Conservation (phyloP, 2,113 vertebrate genomes). For the Hippocampus abdominalis region DNA sequence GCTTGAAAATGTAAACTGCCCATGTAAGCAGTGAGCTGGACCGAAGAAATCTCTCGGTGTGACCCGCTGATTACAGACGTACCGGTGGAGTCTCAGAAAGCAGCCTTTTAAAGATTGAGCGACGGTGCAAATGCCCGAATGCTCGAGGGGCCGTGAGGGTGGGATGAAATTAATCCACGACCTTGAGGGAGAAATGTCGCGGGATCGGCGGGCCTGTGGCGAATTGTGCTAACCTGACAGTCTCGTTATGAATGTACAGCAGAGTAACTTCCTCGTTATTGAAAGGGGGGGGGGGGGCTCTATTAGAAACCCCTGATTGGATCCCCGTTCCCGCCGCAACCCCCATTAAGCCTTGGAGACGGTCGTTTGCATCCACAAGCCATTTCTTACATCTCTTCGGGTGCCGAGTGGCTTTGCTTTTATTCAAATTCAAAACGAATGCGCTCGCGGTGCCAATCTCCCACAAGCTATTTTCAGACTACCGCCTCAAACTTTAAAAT, state of each 20-base stretch:
- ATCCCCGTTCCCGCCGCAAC: neutral
- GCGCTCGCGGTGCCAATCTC: neutral
- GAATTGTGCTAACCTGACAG: constrained; percentile 10
- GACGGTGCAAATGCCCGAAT: constrained; percentile 23
- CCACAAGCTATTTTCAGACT: neutral
- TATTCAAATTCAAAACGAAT: neutral
- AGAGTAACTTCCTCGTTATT: constrained; percentile 18
- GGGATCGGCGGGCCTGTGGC: constrained; percentile 8
- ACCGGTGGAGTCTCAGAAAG: constrained; percentile 8
- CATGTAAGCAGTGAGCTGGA: constrained; percentile 48
- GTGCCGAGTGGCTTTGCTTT: neutral
- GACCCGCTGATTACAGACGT: constrained; percentile 39
- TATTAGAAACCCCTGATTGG: constrained; percentile 17
- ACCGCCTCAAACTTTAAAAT: too few species aligned
- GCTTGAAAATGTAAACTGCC: constrained; percentile 40
- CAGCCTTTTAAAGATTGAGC: constrained; percentile 33
- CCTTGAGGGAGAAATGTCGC: constrained; percentile 41
- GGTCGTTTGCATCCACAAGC: neutral
- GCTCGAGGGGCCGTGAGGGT: constrained; percentile 32
- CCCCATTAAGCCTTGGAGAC: neutral
- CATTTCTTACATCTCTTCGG: neutral
- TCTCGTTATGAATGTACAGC: constrained; percentile 36
- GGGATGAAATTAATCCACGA: constrained; percentile 49
- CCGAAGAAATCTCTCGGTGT: constrained; percentile 34
- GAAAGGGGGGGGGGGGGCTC: neutral